Evolutionary conservation across 2,888 invertebrate genomes (phyloP).

Genomic region (Drosophila formosana): DNA sequence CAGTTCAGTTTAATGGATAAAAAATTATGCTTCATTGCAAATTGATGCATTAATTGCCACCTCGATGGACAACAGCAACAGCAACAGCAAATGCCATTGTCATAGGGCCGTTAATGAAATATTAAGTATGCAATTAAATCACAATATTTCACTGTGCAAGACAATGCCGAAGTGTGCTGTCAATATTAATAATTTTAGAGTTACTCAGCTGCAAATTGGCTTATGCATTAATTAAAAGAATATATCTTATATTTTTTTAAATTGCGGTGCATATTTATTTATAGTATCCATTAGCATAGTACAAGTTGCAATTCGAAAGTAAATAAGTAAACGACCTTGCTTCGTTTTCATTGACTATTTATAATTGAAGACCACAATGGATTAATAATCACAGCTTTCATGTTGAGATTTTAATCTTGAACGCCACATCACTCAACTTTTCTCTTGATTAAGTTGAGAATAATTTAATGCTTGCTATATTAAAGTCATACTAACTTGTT

Average conservation of each 20-base stretch:
- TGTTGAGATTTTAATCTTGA: no score
- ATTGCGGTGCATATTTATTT: background rate
- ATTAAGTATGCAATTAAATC: constrained; percentile 24
- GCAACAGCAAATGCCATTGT: constrained; percentile 2
- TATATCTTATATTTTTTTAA: no score
- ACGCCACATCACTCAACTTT: no score
- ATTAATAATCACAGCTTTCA: background rate
- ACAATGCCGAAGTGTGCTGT: background rate
- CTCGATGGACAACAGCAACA: constrained; percentile 6
- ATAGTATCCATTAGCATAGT: background rate
- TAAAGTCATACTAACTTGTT: no score
- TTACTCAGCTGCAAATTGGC: background rate
- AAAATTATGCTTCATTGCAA: constrained; percentile 34
- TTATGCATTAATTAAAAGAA: background rate
- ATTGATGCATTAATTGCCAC: constrained; percentile 44
- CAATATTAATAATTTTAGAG: background rate
- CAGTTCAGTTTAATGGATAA: constrained; percentile 31
- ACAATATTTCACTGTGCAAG: constrained; percentile 2
- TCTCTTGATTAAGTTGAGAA: background rate
- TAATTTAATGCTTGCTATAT: background rate
- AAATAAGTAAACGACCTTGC: no score
- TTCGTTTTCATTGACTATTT: background rate
- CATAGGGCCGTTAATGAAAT: constrained; percentile 13
- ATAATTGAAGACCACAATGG: background rate
- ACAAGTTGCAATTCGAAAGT: background rate